These are phyloP conservation scores for Eurytoma californica DNA, from an alignment of 2,888 invertebrate species.

Conservation along the genomic window DNA sequence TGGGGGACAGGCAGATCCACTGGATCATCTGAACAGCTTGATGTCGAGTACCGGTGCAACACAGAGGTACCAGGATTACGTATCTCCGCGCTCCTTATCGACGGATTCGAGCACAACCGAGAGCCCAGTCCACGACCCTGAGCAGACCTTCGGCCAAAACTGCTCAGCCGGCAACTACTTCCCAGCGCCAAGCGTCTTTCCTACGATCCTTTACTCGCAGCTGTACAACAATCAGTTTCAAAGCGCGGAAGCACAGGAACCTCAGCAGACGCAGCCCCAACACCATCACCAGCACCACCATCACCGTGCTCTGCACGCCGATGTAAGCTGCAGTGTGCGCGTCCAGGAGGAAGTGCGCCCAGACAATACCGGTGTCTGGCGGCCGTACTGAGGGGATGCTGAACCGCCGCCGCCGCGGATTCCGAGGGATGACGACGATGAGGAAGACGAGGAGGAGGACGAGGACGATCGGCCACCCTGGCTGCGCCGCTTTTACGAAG, in stretches of 20 bases:
- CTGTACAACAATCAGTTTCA: constrained; percentile 80
- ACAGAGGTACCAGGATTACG: constrained; percentile 73
- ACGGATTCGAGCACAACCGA: constrained; percentile 90
- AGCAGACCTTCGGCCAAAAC: constrained; percentile 76
- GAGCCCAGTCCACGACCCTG: constrained; percentile 86
- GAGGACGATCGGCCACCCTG: constrained; percentile 34
- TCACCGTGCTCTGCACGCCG: constrained; percentile 59
- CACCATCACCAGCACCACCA: constrained; percentile 33
- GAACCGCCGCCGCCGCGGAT: neutral
- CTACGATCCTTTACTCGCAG: constrained; percentile 89
- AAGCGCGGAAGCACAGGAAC: constrained; percentile 71
- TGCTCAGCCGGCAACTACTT: constrained; percentile 78
- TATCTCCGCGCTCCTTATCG: constrained; percentile 84
- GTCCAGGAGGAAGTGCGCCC: constrained; percentile 72
- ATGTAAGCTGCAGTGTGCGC: constrained; percentile 71
- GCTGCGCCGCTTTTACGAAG: constrained; percentile 36
- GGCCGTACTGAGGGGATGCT: constrained; percentile 69
- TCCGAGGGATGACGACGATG: neutral
- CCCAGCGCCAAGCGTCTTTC: constrained; percentile 82
- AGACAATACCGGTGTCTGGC: constrained; percentile 72
- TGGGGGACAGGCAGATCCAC: constrained; percentile 71
- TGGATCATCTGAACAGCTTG: constrained; percentile 71
- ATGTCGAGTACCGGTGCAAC: constrained; percentile 68
- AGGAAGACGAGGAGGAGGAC: constrained; percentile 12
- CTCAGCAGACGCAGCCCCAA: constrained; percentile 58